Conservation (phyloP, 2,888 invertebrate genomes). For the Noctua janthe region DNA sequence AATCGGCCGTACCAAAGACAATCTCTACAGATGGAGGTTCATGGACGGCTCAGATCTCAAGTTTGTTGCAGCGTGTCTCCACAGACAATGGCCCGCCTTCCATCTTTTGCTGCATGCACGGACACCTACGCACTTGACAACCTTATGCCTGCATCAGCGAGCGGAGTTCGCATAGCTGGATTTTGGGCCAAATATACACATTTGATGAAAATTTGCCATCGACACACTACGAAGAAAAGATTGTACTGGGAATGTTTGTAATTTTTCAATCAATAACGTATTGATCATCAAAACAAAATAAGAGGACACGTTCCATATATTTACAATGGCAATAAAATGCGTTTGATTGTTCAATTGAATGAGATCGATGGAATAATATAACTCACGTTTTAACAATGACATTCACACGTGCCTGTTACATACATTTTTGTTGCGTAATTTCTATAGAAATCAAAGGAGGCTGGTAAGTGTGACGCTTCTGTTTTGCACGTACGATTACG, state of each 20-base stretch:
- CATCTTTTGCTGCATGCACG: not conserved
- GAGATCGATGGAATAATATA: slow-evolving; percentile 41
- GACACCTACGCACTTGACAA: not conserved
- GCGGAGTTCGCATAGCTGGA: not conserved
- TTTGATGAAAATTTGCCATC: not conserved
- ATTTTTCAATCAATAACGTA: slow-evolving; percentile 15
- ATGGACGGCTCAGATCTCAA: not conserved
- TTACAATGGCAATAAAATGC: slow-evolving; percentile 33
- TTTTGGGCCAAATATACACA: not conserved
- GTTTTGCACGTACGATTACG: slow-evolving; percentile 25
- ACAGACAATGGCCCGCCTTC: not conserved
- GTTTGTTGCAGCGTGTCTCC: not conserved
- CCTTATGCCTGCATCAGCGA: not conserved
- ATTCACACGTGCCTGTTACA: slow-evolving; percentile 51
- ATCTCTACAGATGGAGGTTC: not conserved
- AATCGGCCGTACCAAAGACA: not conserved
- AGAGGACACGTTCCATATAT: slow-evolving; percentile 10
- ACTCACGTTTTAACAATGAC: slow-evolving; percentile 58
- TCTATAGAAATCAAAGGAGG: slow-evolving; percentile 30
- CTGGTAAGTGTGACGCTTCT: slow-evolving; percentile 26
- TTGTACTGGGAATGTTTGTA: not conserved
- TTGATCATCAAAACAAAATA: slow-evolving; percentile 23
- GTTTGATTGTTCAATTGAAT: slow-evolving; percentile 50
- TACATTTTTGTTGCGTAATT: slow-evolving; percentile 47
- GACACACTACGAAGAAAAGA: not conserved